Percentiles rank a stretch among this genome's conserved stretches.
phyloP scores from a whole-genome alignment of 1,140 invertebrate species.

The Aricia agestis region DNA sequence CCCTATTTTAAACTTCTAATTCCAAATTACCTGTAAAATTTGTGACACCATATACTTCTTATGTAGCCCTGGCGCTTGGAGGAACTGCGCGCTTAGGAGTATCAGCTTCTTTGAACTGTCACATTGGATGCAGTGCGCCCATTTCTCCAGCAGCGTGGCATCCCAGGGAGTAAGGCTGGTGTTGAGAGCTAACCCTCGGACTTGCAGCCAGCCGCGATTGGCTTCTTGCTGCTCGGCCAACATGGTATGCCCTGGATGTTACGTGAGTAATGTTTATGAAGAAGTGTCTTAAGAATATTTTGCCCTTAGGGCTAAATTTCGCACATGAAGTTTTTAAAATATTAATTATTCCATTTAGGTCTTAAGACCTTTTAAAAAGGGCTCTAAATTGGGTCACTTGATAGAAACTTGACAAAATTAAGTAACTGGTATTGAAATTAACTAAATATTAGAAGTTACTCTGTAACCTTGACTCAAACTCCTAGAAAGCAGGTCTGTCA shows the following conservation, averaged over 20 bases:
- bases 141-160: slow-evolving; percentile 49
- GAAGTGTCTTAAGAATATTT: not conserved
- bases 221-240: slow-evolving; percentile 54
- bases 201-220: slow-evolving; percentile 41
- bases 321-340: not conserved
- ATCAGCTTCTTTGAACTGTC: slow-evolving; percentile 42
- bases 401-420: no score
- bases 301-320: not conserved
- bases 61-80: slow-evolving; percentile 54
- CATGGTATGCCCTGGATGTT: slow-evolving; percentile 55
- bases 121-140: slow-evolving; percentile 52
- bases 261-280: no score
- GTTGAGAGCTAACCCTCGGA: slow-evolving; percentile 53
- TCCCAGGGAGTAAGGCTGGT: slow-evolving; percentile 56
- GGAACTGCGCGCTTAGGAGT: slow-evolving; percentile 53
- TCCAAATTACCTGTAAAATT: slow-evolving; percentile 48
- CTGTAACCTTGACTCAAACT: not conserved
- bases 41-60: slow-evolving; percentile 48
- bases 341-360: no score
- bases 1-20: no score
- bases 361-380: no score
- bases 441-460: not conserved
- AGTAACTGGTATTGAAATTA: not conserved
- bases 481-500: not conserved
- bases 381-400: no score